phyloP scores from a whole-genome alignment of 1,140 invertebrate genomes.

The Plectus sambesii region DNA sequence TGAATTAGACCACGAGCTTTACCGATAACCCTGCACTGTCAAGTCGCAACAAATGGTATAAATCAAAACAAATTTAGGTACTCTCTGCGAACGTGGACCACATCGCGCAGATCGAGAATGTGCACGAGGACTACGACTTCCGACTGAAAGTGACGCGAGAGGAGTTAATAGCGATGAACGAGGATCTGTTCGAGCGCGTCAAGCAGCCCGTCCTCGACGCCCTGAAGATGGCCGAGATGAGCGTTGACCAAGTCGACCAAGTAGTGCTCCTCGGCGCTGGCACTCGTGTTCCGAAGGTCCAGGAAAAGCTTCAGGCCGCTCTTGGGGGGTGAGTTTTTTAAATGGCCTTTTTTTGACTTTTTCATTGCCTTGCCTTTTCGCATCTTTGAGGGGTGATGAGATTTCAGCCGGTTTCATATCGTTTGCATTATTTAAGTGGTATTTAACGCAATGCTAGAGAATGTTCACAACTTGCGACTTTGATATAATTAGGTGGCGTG shows the following conservation, averaged over 20 bases:
- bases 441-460: no score
- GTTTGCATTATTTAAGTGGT: no score
- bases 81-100: conserved; percentile 38
- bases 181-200: conserved; percentile 71
- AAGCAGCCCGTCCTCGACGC: conserved; percentile 69
- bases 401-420: not conserved
- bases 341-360: not conserved
- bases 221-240: conserved; percentile 63
- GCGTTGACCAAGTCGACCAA: conserved; percentile 48
- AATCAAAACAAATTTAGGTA: conserved; percentile 21
- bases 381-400: not conserved
- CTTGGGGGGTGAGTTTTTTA: conserved; percentile 55
- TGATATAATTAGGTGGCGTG: no score
- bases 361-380: not conserved
- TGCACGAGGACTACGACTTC: conserved; percentile 90
- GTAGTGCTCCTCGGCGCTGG: conserved; percentile 87
- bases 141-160: conserved; percentile 67
- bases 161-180: conserved; percentile 69
- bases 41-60: not conserved
- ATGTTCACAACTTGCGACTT: no score
- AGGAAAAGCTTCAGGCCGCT: conserved; percentile 62
- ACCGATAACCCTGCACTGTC: no score
- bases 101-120: conserved; percentile 64
- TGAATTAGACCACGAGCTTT: no score
- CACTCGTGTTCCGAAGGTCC: conserved; percentile 79